phyloP scores from a whole-genome alignment of 2,888 invertebrate genomes.

The Scaptomyza polygonia region DNA sequence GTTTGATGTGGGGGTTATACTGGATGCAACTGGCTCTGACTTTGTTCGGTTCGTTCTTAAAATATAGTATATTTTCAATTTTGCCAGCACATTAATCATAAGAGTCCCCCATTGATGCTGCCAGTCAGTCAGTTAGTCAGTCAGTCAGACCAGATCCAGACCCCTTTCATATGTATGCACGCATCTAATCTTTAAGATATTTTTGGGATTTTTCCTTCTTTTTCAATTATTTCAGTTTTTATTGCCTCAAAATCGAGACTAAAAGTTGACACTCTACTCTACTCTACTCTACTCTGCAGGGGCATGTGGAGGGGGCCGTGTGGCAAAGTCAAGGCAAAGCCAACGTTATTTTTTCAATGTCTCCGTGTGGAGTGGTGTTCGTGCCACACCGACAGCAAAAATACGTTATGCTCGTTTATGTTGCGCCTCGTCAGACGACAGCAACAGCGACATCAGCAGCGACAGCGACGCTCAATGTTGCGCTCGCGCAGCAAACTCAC shows the following conservation, averaged over 20 bases:
- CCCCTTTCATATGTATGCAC: slow-evolving; percentile 55
- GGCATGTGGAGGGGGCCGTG: slow-evolving; percentile 14
- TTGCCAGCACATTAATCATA: slow-evolving; percentile 78
- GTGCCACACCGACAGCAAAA: slow-evolving; percentile 76
- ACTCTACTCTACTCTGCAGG: slow-evolving; percentile 59
- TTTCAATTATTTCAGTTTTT: slow-evolving; percentile 75
- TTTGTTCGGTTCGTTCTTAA: not conserved
- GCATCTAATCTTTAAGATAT: slow-evolving; percentile 76
- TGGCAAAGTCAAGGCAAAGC: slow-evolving; percentile 10
- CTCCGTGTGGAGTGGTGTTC: slow-evolving; percentile 43
- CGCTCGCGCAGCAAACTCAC: slow-evolving; percentile 62
- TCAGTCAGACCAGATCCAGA: slow-evolving; percentile 37
- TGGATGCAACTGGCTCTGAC: not conserved
- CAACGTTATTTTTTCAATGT: slow-evolving; percentile 3
- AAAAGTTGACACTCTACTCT: slow-evolving; percentile 76
- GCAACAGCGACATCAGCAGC: slow-evolving; percentile 14
- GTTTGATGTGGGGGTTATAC: slow-evolving; percentile 43
- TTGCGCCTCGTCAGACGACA: slow-evolving; percentile 58
- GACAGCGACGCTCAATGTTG: slow-evolving; percentile 46
- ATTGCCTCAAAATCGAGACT: slow-evolving; percentile 74
- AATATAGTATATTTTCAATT: slow-evolving; percentile 62
- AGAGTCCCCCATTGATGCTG: slow-evolving; percentile 62
- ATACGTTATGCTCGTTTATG: slow-evolving; percentile 78
- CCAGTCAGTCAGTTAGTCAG: slow-evolving; percentile 16
- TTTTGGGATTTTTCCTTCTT: slow-evolving; percentile 54